phyloP scores from a whole-genome alignment of 2,797 vertebrate genomes.

The Octomys mimax region DNA sequence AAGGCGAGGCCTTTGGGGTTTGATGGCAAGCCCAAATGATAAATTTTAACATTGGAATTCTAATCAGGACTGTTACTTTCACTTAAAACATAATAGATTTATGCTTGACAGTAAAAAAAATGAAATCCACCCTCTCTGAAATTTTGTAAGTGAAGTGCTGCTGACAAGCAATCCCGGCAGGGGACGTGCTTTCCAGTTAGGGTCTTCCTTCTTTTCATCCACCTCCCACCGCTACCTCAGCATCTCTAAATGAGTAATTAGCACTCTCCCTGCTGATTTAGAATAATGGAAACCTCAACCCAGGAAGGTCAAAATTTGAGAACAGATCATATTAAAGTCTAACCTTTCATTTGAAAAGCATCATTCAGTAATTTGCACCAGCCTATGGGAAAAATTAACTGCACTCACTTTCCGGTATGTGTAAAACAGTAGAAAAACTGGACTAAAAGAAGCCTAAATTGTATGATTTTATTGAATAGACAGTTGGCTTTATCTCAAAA shows the following conservation, averaged over 20 bases:
- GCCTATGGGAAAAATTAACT: constrained; percentile 56
- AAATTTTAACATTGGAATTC: constrained; percentile 33
- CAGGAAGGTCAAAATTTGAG: constrained; percentile 66
- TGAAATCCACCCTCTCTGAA: not conserved
- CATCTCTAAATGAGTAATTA: constrained; percentile 77
- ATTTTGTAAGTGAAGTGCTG: constrained; percentile 44
- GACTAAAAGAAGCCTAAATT: not conserved
- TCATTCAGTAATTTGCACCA: constrained; percentile 67
- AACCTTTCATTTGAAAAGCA: constrained; percentile 71
- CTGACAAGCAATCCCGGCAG: constrained; percentile 46
- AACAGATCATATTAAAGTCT: constrained; percentile 68
- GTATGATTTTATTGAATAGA: not conserved
- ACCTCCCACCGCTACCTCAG: constrained; percentile 56
- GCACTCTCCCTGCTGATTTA: constrained; percentile 68
- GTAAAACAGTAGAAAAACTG: not conserved
- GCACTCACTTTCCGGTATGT: not conserved
- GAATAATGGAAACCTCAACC: constrained; percentile 65
- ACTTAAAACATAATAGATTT: constrained; percentile 23
- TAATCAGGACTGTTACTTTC: constrained; percentile 55
- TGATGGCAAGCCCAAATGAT: not conserved
- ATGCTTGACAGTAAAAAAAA: not conserved
- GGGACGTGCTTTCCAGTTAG: constrained; percentile 55
- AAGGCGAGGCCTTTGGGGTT: not conserved
- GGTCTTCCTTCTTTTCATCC: constrained; percentile 51
- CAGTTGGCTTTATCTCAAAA: not conserved